phyloP scores from a whole-genome alignment of 2,888 invertebrate genomes.

The Cerastis leucographa region DNA sequence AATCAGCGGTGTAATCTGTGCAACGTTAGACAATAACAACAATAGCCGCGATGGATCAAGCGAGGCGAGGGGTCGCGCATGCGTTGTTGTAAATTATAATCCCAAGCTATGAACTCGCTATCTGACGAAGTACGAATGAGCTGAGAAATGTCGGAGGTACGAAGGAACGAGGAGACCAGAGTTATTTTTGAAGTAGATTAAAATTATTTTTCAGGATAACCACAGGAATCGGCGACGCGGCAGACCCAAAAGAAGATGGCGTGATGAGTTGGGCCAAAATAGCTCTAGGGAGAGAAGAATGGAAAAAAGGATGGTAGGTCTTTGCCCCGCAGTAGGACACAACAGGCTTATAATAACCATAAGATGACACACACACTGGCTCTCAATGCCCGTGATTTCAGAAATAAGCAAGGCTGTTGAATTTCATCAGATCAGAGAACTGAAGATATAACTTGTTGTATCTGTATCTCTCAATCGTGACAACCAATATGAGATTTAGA shows the following conservation, averaged over 20 bases:
- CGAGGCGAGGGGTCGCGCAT: conserved; percentile 74
- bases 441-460: background rate
- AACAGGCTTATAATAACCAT: background rate
- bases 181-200: background rate
- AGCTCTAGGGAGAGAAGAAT: too few species aligned
- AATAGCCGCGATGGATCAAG: conserved; percentile 68
- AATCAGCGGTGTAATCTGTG: conserved; percentile 55
- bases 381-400: background rate
- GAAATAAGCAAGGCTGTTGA: background rate
- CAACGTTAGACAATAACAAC: conserved; percentile 65
- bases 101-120: conserved; percentile 68
- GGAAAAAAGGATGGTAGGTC: too few species aligned
- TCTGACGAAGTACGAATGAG: conserved; percentile 76
- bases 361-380: background rate
- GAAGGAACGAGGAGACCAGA: conserved; percentile 38
- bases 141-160: conserved; percentile 63
- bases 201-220: background rate
- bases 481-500: background rate
- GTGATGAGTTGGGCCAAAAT: too few species aligned
- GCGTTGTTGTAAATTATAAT: conserved; percentile 75
- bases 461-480: background rate
- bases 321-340: too few species aligned
- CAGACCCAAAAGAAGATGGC: too few species aligned
- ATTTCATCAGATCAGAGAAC: background rate
- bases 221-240: too few species aligned